These are phyloP conservation scores for Pangasius larnaudii DNA, from an alignment of 2,797 vertebrate genomes.

Conservation along the genomic window DNA sequence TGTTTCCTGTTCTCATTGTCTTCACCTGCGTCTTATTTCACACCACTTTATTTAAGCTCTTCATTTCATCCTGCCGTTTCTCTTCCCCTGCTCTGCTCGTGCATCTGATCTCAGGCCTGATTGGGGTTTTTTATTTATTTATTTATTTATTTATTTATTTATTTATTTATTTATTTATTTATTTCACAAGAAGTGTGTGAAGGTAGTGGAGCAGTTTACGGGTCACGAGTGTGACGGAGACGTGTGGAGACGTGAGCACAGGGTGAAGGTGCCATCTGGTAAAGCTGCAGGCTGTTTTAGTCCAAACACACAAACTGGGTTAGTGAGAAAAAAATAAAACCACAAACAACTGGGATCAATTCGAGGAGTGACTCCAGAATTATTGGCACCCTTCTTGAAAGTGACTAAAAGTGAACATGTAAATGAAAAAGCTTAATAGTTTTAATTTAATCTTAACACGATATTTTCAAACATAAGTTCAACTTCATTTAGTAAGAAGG, in stretches of 20 bases:
- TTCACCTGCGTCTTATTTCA: not conserved
- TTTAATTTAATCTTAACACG: not conserved
- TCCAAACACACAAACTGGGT: conserved; percentile 12
- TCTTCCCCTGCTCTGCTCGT: not conserved
- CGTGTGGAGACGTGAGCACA: conserved; percentile 18
- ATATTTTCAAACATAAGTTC: not conserved
- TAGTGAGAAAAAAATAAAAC: not conserved
- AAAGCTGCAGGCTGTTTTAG: conserved; percentile 67
- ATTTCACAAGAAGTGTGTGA: conserved; percentile 29
- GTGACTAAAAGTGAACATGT: not conserved
- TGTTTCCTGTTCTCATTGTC: not conserved
- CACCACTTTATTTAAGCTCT: not conserved
- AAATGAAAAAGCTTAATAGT: not conserved
- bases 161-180: no score
- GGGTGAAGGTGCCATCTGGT: conserved; percentile 73
- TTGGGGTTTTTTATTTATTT: not conserved
- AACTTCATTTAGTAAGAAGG: not conserved
- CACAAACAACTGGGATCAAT: not conserved
- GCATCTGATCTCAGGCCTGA: no score
- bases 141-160: not conserved
- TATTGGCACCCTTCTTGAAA: not conserved
- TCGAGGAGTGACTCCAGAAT: not conserved
- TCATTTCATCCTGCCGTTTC: not conserved
- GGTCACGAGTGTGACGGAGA: no score
- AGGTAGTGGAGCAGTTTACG: no score